phyloP scores from a whole-genome alignment of 2,888 invertebrate species.

The Eueremaeus valkanovi region DNA sequence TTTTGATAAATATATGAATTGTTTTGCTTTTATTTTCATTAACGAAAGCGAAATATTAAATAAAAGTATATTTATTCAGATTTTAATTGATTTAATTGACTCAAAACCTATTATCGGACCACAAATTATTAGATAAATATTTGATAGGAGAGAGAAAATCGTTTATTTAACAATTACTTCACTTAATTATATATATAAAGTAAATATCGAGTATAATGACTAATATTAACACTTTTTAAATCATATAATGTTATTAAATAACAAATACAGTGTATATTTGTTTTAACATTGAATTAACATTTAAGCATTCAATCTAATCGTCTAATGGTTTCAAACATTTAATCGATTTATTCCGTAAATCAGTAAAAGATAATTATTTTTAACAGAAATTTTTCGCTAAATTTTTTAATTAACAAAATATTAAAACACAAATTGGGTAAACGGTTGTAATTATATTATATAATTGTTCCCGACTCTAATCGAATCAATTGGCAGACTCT shows the following conservation, averaged over 20 bases:
- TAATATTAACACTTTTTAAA: constrained; percentile 19
- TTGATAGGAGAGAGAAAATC: neutral
- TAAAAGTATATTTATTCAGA: neutral
- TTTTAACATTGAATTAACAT: neutral
- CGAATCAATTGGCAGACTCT: too few species aligned
- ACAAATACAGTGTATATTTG: neutral
- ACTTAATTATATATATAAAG: constrained; percentile 21
- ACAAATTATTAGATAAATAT: constrained; percentile 3
- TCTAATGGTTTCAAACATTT: neutral
- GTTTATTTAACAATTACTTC: constrained; percentile 24
- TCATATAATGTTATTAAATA: constrained; percentile 8
- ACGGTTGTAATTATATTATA: too few species aligned
- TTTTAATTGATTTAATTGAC: neutral
- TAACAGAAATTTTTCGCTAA: neutral
- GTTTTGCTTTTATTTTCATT: neutral
- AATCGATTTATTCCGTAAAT: neutral
- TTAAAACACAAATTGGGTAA: too few species aligned
- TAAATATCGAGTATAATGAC: constrained; percentile 20
- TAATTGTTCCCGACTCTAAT: too few species aligned
- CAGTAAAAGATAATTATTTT: neutral
- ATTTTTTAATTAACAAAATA: too few species aligned
- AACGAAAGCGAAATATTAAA: neutral
- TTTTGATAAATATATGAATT: too few species aligned
- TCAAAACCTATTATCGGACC: neutral
- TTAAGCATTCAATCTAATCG: neutral